Evolutionary conservation across 2,888 invertebrate species (phyloP).

Genomic region (Caenorhabditis sulstoni): DNA sequence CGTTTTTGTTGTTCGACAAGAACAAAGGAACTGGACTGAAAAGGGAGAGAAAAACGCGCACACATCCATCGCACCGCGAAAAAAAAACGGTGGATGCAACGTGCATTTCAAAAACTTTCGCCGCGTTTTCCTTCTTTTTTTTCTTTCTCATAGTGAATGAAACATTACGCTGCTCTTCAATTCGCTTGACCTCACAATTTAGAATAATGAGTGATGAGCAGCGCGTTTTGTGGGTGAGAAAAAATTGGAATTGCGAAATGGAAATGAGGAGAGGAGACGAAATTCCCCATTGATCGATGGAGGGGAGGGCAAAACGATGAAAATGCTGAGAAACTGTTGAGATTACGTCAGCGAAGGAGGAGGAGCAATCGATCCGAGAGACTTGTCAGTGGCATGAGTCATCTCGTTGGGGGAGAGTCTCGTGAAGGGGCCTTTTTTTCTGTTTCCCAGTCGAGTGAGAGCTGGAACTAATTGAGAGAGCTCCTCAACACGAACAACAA

Average conservation of each 20-base stretch:
- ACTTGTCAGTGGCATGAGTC: no score
- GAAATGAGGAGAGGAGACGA: not conserved
- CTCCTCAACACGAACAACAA: slow-evolving; percentile 9
- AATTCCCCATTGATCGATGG: no score
- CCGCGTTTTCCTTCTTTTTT: not conserved
- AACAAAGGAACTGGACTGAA: not conserved
- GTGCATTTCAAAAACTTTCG: slow-evolving; percentile 3
- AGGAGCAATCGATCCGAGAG: no score
- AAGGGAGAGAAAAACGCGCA: not conserved
- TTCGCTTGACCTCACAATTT: not conserved
- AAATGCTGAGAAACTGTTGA: no score
- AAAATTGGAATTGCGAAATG: not conserved
- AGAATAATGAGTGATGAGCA: no score
- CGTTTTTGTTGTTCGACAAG: no score
- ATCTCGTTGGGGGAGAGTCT: no score
- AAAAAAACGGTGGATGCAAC: slow-evolving; percentile 3
- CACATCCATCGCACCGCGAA: not conserved
- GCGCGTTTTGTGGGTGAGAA: not conserved
- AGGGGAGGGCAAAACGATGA: slow-evolving; percentile 4
- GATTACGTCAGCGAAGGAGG: no score
- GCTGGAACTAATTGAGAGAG: no score
- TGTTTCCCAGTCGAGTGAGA: no score
- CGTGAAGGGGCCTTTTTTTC: no score
- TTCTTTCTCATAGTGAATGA: slow-evolving; percentile 17
- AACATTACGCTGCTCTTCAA: not conserved